A percentile compares a stretch with the other conserved stretches of the same genome.
Conservation (phyloP, 2,113 vertebrate genomes). For the Phyllostomus hastatus region DNA sequence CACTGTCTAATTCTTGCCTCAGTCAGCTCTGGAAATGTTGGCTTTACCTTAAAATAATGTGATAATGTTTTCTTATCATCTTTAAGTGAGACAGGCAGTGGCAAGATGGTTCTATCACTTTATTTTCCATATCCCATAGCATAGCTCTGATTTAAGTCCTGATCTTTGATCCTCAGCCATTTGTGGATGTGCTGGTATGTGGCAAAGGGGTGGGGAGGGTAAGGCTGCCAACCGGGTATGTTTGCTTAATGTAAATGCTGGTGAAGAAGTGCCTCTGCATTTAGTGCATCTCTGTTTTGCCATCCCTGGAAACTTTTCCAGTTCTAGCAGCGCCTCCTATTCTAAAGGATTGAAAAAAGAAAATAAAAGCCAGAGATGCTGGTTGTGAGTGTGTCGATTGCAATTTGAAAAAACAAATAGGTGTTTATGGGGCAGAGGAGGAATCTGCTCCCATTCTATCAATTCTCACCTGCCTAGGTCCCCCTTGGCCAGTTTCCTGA, state of each 20-base stretch:
- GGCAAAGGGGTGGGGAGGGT: background rate
- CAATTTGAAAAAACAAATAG: background rate
- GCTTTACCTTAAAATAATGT: slow-evolving; percentile 90
- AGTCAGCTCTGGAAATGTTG: slow-evolving; percentile 86
- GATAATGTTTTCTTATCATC: slow-evolving; percentile 87
- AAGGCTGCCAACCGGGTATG: background rate
- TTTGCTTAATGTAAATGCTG: slow-evolving; percentile 31
- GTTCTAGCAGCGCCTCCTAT: background rate
- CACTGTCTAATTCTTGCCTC: slow-evolving; percentile 90
- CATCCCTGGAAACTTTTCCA: slow-evolving; percentile 41
- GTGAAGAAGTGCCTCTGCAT: slow-evolving; percentile 22
- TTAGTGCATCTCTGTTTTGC: background rate
- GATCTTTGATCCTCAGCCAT: slow-evolving; percentile 82
- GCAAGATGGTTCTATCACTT: slow-evolving; percentile 80
- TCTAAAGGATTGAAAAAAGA: background rate
- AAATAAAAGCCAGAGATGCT: slow-evolving; percentile 9
- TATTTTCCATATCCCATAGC: slow-evolving; percentile 80
- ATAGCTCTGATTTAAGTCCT: slow-evolving; percentile 76
- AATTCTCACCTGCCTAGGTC: background rate
- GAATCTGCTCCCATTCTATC: background rate
- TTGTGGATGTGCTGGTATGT: slow-evolving; percentile 68
- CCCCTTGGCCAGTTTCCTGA: background rate
- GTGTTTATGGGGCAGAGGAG: background rate
- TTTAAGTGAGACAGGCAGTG: slow-evolving; percentile 83
- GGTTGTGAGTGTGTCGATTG: background rate